Evolutionary conservation across 2,888 invertebrate genomes (phyloP).

Genomic region (Drosophila ezoana): DNA sequence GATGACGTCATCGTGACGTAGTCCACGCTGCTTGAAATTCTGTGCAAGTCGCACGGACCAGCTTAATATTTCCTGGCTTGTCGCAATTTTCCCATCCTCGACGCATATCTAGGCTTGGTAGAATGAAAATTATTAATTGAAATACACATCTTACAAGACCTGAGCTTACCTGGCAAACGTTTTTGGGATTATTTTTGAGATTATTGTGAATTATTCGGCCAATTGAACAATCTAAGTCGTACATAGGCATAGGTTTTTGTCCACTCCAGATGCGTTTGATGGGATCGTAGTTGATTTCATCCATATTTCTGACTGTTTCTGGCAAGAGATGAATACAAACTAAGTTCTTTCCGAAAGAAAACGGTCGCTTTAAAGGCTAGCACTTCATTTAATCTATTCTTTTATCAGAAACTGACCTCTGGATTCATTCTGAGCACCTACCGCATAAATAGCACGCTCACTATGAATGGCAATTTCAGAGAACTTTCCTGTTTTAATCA

Average conservation of each 20-base stretch:
- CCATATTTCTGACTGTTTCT: no score
- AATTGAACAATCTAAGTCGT: constrained; percentile 33
- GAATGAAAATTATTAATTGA: no score
- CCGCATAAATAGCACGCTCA: no score
- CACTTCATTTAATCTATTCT: no score
- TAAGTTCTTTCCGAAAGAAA: no score
- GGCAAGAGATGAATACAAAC: no score
- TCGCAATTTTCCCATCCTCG: constrained; percentile 22
- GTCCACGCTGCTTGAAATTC: constrained; percentile 36
- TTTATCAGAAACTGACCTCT: no score
- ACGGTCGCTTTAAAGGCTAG: no score
- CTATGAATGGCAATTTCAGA: no score
- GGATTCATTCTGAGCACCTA: no score
- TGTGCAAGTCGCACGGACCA: constrained; percentile 55
- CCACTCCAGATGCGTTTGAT: constrained; percentile 37
- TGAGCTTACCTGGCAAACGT: constrained; percentile 27
- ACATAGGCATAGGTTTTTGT: background rate
- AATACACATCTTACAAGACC: background rate
- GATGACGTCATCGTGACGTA: constrained; percentile 59
- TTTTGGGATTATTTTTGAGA: constrained; percentile 31
- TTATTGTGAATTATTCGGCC: constrained; percentile 31
- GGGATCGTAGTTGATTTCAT: constrained; percentile 21
- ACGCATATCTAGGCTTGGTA: constrained; percentile 12
- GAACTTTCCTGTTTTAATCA: no score
- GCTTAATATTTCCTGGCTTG: constrained; percentile 14